phyloP scores from a whole-genome alignment of 2,797 vertebrate genomes.

The Anguilla megastoma region DNA sequence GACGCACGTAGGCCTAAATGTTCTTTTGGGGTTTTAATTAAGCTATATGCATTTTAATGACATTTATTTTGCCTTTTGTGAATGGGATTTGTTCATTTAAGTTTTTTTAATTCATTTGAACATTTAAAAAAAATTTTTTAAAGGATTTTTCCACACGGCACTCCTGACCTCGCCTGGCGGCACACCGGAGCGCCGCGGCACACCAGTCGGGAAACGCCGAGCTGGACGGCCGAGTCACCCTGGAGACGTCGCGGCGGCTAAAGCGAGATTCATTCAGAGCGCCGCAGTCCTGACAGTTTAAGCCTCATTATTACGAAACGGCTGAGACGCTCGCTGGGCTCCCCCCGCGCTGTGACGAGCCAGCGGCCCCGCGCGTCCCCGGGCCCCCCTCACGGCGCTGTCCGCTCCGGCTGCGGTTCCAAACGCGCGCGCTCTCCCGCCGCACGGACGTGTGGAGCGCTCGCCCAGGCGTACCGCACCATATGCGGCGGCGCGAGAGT shows the following conservation, averaged over 20 bases:
- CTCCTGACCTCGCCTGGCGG: no score
- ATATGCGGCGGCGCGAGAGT: slow-evolving; percentile 59
- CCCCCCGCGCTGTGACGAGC: neutral
- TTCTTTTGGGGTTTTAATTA: no score
- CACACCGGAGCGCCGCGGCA: no score
- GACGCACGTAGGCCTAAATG: no score
- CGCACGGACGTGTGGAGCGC: slow-evolving; percentile 44
- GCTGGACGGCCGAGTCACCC: neutral
- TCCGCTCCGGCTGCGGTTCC: neutral
- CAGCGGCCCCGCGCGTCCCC: neutral
- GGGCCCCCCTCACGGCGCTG: no score
- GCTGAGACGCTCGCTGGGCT: neutral
- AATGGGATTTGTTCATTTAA: no score
- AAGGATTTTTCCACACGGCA: no score
- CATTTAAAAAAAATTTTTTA: no score
- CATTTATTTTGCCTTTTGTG: no score
- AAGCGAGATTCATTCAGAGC: neutral
- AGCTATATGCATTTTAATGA: no score
- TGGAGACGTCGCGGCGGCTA: neutral
- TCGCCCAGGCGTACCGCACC: slow-evolving; percentile 50
- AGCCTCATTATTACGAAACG: neutral
- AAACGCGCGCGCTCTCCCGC: slow-evolving; percentile 12
- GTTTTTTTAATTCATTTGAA: no score
- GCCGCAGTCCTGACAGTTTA: neutral
- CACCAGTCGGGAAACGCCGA: no score